A percentile compares a stretch with the other conserved stretches of the same genome.
Evolutionary conservation across 2,113 vertebrate genomes (phyloP).

Genomic region (Zosterops japonicus): DNA sequence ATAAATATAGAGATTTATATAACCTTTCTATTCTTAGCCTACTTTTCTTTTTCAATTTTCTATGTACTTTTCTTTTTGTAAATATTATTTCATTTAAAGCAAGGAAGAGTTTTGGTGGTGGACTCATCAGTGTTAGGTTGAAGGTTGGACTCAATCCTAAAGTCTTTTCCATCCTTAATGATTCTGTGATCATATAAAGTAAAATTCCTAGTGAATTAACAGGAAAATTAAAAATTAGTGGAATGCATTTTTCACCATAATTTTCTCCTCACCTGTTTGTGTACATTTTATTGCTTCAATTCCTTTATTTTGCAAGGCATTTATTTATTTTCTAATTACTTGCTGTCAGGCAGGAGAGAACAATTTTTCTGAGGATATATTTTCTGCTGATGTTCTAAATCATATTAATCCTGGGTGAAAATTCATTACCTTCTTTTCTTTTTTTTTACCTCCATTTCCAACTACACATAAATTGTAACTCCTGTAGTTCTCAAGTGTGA

Average conservation of each 20-base stretch:
- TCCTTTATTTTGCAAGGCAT: neutral
- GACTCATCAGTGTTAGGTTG: fast-evolving
- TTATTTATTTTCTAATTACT: neutral
- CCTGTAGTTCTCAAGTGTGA: neutral
- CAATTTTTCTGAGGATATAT: neutral
- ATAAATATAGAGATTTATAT: neutral
- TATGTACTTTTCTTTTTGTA: fast-evolving
- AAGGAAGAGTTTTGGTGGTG: fast-evolving
- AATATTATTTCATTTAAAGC: neutral
- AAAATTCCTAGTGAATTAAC: neutral
- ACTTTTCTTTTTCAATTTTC: fast-evolving
- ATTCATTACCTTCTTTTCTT: neutral
- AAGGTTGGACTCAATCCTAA: fast-evolving
- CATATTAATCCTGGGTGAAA: neutral
- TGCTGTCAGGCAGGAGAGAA: fast-evolving
- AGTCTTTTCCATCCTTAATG: neutral
- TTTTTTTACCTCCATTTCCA: neutral
- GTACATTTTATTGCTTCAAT: neutral
- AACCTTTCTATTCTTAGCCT: neutral
- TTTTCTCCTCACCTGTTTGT: neutral
- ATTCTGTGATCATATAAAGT: neutral
- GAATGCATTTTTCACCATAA: neutral
- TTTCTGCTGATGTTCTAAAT: neutral
- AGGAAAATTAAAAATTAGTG: fast-evolving
- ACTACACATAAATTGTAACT: neutral